A percentile compares a stretch with the other conserved stretches of the same genome.
Evolutionary conservation across 2,797 vertebrate genomes (phyloP).

Genomic region (Pseudochromis fuscus): DNA sequence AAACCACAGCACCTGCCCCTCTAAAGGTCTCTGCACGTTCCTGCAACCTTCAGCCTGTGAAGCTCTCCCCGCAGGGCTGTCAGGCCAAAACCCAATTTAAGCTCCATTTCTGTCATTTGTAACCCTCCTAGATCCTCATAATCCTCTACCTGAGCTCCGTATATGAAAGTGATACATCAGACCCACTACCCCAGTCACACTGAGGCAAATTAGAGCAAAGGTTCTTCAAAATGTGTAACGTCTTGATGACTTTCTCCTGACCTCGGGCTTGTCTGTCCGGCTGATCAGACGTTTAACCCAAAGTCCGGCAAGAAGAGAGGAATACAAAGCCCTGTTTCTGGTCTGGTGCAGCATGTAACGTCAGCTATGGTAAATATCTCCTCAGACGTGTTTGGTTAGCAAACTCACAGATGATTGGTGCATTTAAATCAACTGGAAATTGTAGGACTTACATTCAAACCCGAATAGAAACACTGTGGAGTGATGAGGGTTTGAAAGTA

Average conservation of each 20-base stretch:
- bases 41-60: conserved; percentile 31
- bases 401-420: conserved; percentile 21
- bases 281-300: conserved; percentile 16
- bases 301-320: not conserved
- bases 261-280: not conserved
- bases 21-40: too few relatives aligned
- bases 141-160: conserved; percentile 42
- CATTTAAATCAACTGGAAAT: conserved; percentile 24
- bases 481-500: not conserved
- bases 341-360: not conserved
- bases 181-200: not conserved
- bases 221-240: conserved; percentile 16
- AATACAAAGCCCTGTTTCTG: not conserved
- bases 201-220: conserved; percentile 28
- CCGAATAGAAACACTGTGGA: not conserved
- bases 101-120: conserved; percentile 48
- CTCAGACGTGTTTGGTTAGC: conserved; percentile 9
- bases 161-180: conserved; percentile 62
- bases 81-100: conserved; percentile 61
- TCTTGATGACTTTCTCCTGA: conserved; percentile 36
- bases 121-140: conserved; percentile 49
- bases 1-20: too few relatives aligned
- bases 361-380: not conserved
- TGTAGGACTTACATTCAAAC: not conserved
- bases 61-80: conserved; percentile 47